Evolutionary conservation across 2,113 vertebrate species (phyloP), one percentile per base, ranked within the genome.

Genomic region (Plectropomus leopardus): DNA sequence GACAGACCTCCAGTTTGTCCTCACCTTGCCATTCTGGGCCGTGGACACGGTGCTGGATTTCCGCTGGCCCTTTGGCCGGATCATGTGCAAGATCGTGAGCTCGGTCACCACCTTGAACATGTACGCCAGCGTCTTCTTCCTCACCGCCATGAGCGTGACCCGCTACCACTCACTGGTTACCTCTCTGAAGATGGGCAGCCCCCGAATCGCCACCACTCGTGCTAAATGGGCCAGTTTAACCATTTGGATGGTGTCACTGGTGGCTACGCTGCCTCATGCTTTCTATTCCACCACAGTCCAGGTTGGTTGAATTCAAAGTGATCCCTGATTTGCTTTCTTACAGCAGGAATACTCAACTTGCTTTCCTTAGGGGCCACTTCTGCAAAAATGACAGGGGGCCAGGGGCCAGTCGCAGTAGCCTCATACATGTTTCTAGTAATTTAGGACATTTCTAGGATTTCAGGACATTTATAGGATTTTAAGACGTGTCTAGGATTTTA

Each of bases 11-110:
- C 95, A 96, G 86, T 96, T 96, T 1, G 94, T 96, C 5, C 91
- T 96, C 60, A 96, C 95, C 1, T 73, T 96, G 76, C 96, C 95
- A 1, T 96, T 96, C 87, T 96, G 95, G 95, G 95, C 95, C 0
- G 93, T 93, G 85, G 95, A 96, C 90, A 96, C 94, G 0, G 83
- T 89, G 54, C 80, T 96, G 88, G 96, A 96, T 84, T 96, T 96
- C 88, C 94, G 95, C 32, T 96, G 95, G 95, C 96, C 95, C 6
- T 96, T 96, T 4, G 96, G 96, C 15, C 65, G 90, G n/a, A 61
- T 94, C 72, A 95, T 96, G 95, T 96, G 96, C 65, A 96, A 96
- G 90, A 92, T 96, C 0, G 92, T 96, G 76, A 93, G 94, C 88
- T 95, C 94, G 0, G 94, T 96, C 72, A 95, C 95, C 15, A 94